Evolutionary conservation across 2,888 invertebrate genomes (phyloP), one percentile per base, ranked within the genome.

Genomic region (Chrysina gloriosa): DNA sequence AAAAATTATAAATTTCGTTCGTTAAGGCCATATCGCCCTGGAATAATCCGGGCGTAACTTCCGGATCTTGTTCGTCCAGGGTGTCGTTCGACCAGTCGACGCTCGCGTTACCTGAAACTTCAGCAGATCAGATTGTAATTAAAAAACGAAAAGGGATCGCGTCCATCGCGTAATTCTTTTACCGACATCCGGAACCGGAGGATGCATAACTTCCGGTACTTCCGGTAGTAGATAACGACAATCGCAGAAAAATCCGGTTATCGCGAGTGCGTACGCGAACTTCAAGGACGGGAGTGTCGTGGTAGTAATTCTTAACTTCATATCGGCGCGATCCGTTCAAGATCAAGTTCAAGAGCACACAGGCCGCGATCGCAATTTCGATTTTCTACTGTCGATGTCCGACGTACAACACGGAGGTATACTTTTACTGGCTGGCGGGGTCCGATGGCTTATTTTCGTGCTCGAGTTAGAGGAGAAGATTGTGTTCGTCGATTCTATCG

Each of bases 1-100:
- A 86, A 67, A 86, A 85, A 47, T 87, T 84, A 70, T 87, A 89
- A 7, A 86, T 82, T 77, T 88, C 88, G 56, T 87, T 87, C 65
- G 87, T 86, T 71, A 90, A 84, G 0, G 90, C 90, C 83, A 90
- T 90, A 72, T 90, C 90, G 1, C 90, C 90, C 80, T 90, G 89
- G 77, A 87, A 90, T 27, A 90, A 80, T 11, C 89, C 89, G 0
- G 90, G 90, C 69, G 85, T 84, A 0, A 89, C 86, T 82, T 90
- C 90, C 0, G 90, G 89, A 80, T 90, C 90, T 73, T 86, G 84
- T 27, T 77, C 74, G 31, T 79, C 80, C 5, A 72, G 2, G 29
- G 23, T 47, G 6, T 54, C 58, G 19, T 52, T 52, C 29, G 31
- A n/a, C n/a, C n/a, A 52, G 27, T 61, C 58, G 29, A 5, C 58